Evolutionary conservation across 2,113 vertebrate genomes (phyloP), one percentile per base, ranked within the genome.

Genomic region (Neomonachus schauinslandi): DNA sequence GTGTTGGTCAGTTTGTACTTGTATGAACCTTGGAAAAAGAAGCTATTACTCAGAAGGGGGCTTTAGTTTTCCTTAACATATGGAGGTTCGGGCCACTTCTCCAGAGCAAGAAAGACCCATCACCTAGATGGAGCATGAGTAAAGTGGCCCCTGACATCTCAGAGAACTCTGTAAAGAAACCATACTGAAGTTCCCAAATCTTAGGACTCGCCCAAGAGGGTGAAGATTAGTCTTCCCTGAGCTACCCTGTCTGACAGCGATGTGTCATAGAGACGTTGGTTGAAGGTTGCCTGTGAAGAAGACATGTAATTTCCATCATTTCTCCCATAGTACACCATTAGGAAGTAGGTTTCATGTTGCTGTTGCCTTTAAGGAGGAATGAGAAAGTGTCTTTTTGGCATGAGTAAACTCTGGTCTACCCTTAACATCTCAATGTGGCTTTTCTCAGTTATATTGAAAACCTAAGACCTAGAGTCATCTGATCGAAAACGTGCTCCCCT

Each of bases 401-500:
- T 31, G 31, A 57, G 77, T 85, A 95, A 89, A 51, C 53, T 39
- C 69, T 39, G 18, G 51, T 39, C 63, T 55, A 8, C 13, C 63
- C 55, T 83, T 95, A 53, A 65, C 33, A 26, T 95, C 59, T 95
- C 74, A 22, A 12, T 49, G 42, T 57, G 26, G 22, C 90, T 96
- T 84, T 93, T 72, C 63, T 59, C 51, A 39, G 59, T 80, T 46
- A 28, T 5, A 8, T 1, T 7, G 79, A 79, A 76, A 93, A 31
- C n/a, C 31, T 0, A 36, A 71, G 59, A 89, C 79, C 67, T 55
- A 31, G 74, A 33, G 76, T 61, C 36, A 0, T n/a, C 76, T 83
- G 84, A 85, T 82, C 53, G 10, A 95, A 91, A 93, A 84, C 10
- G 42, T 26, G 13, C 94, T 96, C 83, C 94, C 91, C 65, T 8